Conservation (phyloP, 2,113 vertebrate species). For the Rhadina sibilatrix region DNA sequence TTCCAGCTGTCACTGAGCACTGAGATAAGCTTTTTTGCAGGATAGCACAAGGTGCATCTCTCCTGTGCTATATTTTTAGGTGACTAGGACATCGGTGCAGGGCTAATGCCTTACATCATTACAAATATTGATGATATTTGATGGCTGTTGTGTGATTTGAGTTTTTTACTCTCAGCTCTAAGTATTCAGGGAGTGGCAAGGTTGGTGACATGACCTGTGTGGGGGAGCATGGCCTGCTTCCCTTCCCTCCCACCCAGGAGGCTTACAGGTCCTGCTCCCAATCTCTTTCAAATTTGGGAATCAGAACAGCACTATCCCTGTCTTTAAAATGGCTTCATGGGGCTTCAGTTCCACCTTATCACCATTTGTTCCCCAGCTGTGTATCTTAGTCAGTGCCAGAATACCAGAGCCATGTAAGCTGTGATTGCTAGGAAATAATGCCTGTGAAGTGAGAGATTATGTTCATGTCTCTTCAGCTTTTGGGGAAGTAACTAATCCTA, state of each 20-base stretch:
- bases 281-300: not conserved
- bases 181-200: not conserved
- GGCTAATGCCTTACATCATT: fast-evolving
- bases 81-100: not conserved
- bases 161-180: not conserved
- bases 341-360: not conserved
- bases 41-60: not conserved
- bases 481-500: not conserved
- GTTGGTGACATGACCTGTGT: not conserved
- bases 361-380: not conserved
- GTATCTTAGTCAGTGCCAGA: not conserved
- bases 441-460: not conserved
- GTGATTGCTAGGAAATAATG: not conserved
- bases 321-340: not conserved
- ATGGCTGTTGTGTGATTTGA: not conserved
- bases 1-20: conserved; percentile 3
- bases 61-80: not conserved
- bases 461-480: not conserved
- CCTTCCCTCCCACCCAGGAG: not conserved
- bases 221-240: not conserved
- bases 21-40: conserved; percentile 29
- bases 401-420: not conserved
- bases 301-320: not conserved
- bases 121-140: not conserved
- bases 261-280: not conserved